Percentiles rank a stretch among this genome's conserved stretches.
Conservation (phyloP, 2,888 invertebrate genomes). For the Micropterix aruncella region DNA sequence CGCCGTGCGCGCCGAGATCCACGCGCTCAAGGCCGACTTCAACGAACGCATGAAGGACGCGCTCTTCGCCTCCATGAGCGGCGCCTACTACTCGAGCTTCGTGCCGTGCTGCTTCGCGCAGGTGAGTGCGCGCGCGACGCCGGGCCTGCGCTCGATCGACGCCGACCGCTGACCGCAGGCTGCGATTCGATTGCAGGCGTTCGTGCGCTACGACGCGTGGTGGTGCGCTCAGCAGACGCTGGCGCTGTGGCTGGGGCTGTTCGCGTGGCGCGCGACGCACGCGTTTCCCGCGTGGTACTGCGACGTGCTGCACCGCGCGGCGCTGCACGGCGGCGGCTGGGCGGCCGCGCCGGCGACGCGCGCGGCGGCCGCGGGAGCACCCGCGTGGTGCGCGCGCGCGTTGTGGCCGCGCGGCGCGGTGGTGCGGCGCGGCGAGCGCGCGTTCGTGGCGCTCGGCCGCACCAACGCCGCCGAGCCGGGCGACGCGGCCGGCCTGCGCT, state of each 20-base stretch:
- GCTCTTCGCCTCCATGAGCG: constrained; percentile 68
- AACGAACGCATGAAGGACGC: constrained; percentile 82
- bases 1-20: constrained; percentile 72
- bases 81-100: constrained; percentile 80
- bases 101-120: constrained; percentile 84
- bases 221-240: constrained; percentile 75
- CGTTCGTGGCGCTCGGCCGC: constrained; percentile 63
- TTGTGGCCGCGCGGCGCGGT: constrained; percentile 67
- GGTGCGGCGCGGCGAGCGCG: constrained; percentile 54
- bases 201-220: constrained; percentile 67
- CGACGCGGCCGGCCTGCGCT: constrained; percentile 63
- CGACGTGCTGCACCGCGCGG: constrained; percentile 81
- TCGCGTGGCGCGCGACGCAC: constrained; percentile 64
- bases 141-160: no score
- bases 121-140: no score
- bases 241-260: constrained; percentile 73
- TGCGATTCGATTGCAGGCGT: constrained; percentile 41
- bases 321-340: constrained; percentile 78
- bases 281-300: constrained; percentile 54
- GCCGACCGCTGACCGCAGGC: no score
- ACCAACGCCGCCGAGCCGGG: constrained; percentile 83
- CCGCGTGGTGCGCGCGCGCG: constrained; percentile 38
- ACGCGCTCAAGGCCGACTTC: constrained; percentile 72
- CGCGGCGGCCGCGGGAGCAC: constrained; percentile 25
- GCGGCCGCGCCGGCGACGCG: constrained; percentile 40